Evolutionary conservation across 2,113 vertebrate genomes (phyloP).

Genomic region (Gasterosteus aculeatus): DNA sequence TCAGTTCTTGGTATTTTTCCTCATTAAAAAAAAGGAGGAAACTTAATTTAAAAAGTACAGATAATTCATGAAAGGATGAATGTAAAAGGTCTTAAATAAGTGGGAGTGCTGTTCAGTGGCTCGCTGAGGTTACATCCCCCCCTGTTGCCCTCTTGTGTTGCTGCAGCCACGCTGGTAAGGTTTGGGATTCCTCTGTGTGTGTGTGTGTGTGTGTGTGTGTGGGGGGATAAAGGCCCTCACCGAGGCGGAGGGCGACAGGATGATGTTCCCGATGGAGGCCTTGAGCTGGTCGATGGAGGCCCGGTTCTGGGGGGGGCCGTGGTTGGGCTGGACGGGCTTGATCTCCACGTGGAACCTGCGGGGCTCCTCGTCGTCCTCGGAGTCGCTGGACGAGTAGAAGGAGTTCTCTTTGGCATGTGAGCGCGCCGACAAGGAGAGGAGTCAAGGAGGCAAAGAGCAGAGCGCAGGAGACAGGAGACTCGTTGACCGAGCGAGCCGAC

Average conservation of each 20-base stretch:
- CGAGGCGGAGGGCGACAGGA: conserved; percentile 89
- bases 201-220: not conserved
- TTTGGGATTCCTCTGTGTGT: not conserved
- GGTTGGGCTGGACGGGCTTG: conserved; percentile 92
- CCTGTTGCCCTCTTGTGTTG: conserved; percentile 79
- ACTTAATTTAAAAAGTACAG: conserved; percentile 17
- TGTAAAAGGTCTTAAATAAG: conserved; percentile 17
- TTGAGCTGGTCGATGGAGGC: conserved; percentile 95
- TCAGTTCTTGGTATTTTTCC: conserved; percentile 13
- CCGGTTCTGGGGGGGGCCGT: conserved; percentile 86
- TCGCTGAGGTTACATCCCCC: conserved; percentile 23
- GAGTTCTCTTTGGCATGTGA: conserved; percentile 98
- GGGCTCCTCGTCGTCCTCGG: conserved; percentile 93
- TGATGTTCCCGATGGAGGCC: conserved; percentile 93
- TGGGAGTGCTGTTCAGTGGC: conserved; percentile 10
- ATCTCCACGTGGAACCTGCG: conserved; percentile 96
- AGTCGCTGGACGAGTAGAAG: conserved; percentile 96
- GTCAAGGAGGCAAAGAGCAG: conserved; percentile 80
- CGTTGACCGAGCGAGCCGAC: not conserved
- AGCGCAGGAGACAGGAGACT: no score
- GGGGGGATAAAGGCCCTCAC: conserved; percentile 69
- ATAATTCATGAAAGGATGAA: conserved; percentile 7
- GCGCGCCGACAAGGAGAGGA: conserved; percentile 2
- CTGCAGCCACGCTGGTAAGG: conserved; percentile 30
- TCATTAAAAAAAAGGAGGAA: conserved; percentile 4